Evolutionary conservation across 2,888 invertebrate species (phyloP), one percentile per base, ranked within the genome.

Genomic region (Pasiphila rectangulata): DNA sequence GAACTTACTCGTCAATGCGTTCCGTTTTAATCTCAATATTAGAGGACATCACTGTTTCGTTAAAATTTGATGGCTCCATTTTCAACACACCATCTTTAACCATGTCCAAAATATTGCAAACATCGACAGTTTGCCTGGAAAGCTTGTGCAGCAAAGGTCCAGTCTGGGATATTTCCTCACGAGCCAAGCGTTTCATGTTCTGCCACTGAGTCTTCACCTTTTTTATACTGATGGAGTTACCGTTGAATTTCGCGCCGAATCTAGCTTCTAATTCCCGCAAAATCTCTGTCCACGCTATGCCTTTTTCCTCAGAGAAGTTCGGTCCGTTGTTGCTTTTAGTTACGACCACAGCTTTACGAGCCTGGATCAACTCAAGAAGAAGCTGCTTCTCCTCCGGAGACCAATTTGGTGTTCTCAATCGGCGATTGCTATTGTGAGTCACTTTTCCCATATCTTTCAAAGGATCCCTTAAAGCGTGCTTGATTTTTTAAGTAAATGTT

Each of bases 181-280:
- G 83, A 4, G 88, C 87, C 36, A 86, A 81, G 9, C 86, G 75
- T 62, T 87, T 89, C 87, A 89, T 89, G 51, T 88, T 88, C 57
- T 88, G 88, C 89, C 89, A 89, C 56, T 88, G 87, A 2, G 86
- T 87, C 58, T 88, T 88, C 24, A 89, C 80, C 67, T 88, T 88
- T 55, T 87, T 88, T 15, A 79, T 81, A 12, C 87, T 88, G 16
- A 79, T 80, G 10, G 84, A 81, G 53, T 77, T 85, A 7, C 68
- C 75, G 29, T 67, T 65, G 61, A 88, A 88, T 57, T 88, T 89
- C 41, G 63, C 69, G 2, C 88, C 87, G 39, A 82, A 88, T 54
- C 71, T 81, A n/a, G 57, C 44, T 1, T 72, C 65, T 40, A 89
- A 62, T 46, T 78, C 74, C 13, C 63, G 63, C 45, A 88, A 64